Base-by-base conservation (phyloP, 2,888 invertebrate species). In the Thymelicus acteon region DNA sequence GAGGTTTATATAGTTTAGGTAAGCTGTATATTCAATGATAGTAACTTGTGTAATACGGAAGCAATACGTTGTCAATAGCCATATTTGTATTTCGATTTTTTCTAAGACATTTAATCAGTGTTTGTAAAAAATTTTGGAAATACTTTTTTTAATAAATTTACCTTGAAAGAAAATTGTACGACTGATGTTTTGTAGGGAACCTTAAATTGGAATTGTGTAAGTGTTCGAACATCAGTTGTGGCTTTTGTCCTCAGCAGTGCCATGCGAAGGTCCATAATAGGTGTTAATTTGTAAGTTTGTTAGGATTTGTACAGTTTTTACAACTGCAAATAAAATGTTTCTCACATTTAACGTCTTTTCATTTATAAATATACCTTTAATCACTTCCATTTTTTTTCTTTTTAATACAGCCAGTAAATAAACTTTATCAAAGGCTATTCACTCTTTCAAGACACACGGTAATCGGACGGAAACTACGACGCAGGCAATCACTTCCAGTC, bases 221-320 rank as follows among this genome's bases (percentile, higher is more conserved):
- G 82, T 80, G 81, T 84, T 79, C 74, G 75, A 68, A 72, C 69
- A 57, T 63, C 58, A 63, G 63, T 69, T 63, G 75, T 79, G 82
- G 81, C 81, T 78, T 78, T 77, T 79, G 78, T 78, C 77, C 74
- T 78, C 81, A 82, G 79, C 80, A 85, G 94, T 94, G 94, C 94
- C 94, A 94, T 94, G 91, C 85, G 89, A 92, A 87, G 92, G 92
- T 94, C 93, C 93, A 92, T 93, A 90, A 84, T 92, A 89, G 88
- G 87, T 88, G 86, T 89, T 91, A 89, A 89, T 90, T 84, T 90
- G 86, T 94, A 94, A 93, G 93, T 92, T 93, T 94, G 92, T 93
- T 94, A 94, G 92, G 92, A 92, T 91, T 92, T 94, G 93, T 94
- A 94, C 94, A 94, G 94, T 94, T 94, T 94, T 93, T 94, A 94